Evolutionary conservation across 2,797 vertebrate species (phyloP), one percentile per base, ranked within the genome.

Genomic region (Danio jaintianensis): DNA sequence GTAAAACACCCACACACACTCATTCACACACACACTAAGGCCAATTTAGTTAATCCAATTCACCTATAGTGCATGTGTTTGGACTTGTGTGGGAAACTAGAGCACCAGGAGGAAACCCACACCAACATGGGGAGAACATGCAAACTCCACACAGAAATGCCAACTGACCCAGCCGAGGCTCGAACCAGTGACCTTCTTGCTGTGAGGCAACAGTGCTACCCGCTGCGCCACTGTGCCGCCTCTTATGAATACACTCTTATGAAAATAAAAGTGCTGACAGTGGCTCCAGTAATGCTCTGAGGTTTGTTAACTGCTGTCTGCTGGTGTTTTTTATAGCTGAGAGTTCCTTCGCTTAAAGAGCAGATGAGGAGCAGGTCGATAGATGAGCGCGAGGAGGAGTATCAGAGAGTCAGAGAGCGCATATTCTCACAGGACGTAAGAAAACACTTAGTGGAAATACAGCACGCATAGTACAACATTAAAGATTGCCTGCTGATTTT

Each of bases 331-430:
- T 70, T 89, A 87, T 92, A 97, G 96, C 93, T 91, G 86, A 94
- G 95, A 89, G 91, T 92, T 91, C 94, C 96, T 91, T 93, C 94
- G 83, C 95, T 95, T 90, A 95, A 94, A 92, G 95, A 95, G 90
- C 96, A 96, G 90, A 97, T 93, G 94, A 95, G 95, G 91, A 96
- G 94, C 94, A 96, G 95, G 94, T 98, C 97, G 86, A 93, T 97
- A 94, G 96, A 98, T 93, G 97, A 98, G 94, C 94, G 96, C 93
- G 96, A 97, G 92, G 96, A 98, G 90, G 96, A 98, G 62, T 98
- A 98, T 94, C 96, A 97, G 91, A 95, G 92, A 94, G 96, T 89
- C 88, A 94, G 97, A 93, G 96, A 98, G 84, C 93, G 96, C 91
- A 98, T 98, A 93, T 98, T 98, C 94, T 95, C 94, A 93, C 95